A percentile compares a stretch with the other conserved stretches of the same genome.
These are phyloP conservation scores for Cheilosia impressa DNA, from an alignment of 2,888 invertebrate species.

Conservation along the genomic window DNA sequence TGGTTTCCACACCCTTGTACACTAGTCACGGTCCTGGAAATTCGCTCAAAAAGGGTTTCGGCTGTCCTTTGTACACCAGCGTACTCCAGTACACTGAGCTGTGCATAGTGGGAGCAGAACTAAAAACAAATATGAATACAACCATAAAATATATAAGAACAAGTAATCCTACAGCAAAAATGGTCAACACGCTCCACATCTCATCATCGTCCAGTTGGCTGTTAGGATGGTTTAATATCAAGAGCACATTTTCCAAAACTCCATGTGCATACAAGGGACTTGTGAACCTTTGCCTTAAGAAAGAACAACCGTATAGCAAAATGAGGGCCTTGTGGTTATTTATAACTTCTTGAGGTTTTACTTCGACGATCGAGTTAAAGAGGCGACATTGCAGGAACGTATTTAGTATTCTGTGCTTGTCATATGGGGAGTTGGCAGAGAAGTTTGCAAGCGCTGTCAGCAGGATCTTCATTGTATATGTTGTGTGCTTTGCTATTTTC, in stretches of 20 bases:
- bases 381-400: constrained; percentile 31
- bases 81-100: constrained; percentile 36
- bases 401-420: constrained; percentile 37
- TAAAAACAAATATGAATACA: not conserved
- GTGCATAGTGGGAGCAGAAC: constrained; percentile 41
- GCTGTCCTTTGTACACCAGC: constrained; percentile 43
- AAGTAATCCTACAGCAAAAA: constrained; percentile 29
- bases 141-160: not conserved
- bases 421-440: not conserved
- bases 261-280: constrained; percentile 8
- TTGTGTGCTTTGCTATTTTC: constrained; percentile 30
- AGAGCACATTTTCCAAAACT: constrained; percentile 41
- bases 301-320: constrained; percentile 43
- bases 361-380: constrained; percentile 4
- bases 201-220: constrained; percentile 2
- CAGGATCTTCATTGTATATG: constrained; percentile 52
- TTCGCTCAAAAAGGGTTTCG: constrained; percentile 23
- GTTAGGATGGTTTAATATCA: constrained; percentile 11
- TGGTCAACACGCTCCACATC: constrained; percentile 44
- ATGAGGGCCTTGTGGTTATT: constrained; percentile 13
- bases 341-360: not conserved
- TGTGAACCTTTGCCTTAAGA: constrained; percentile 15
- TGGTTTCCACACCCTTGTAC: not conserved
- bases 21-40: not conserved
- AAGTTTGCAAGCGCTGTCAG: constrained; percentile 13